Evolutionary conservation across 2,888 invertebrate genomes (phyloP), one percentile per base, ranked within the genome.

Genomic region (Graphium colonna): DNA sequence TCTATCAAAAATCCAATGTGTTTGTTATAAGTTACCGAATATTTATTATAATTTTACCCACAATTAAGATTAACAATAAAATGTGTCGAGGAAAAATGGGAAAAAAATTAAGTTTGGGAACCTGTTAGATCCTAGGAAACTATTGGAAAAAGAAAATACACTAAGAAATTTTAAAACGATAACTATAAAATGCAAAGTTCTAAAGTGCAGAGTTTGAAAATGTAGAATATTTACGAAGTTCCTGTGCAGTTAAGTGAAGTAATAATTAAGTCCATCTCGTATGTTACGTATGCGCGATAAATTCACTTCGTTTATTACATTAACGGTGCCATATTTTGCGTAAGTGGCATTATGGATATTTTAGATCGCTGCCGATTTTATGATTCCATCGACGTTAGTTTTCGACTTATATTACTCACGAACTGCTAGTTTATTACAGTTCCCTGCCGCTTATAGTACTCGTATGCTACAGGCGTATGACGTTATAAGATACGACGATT

Each of bases 291-390:
- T 15, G 47, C 39, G 26, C 26, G 3, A 38, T 47, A 47, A 47
- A 38, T 47, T 26, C 38, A 45, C 45, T 31, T 21, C 18, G 4
- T 15, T 47, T 47, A 47, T 39, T 28, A 40, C 15, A 10, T 48
- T 28, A 48, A 40, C 8, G 48, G 15, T 28, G 17, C 48, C 17
- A 15, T 40, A 40, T 28, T 40, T 28, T 15, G 26, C 28, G 10
- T 40, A 40, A 40, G 40, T 40, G 28, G 16, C 31, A 28, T 40
- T n/a, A 18, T 12, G 21, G 18, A 36, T 46, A 26, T 38, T 40
- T 48, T 28, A 16, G 12, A 40, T 40, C 28, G 28, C 28, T 16
- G 13, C 40, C 5, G n/a, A 41, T 48, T 40, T 41, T 28, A 48
- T 15, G 16, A 47, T 38, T 17, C 17, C 33, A 36, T 17, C 38